These are phyloP conservation scores for Esperia sulphurella DNA, from an alignment of 2,888 invertebrate genomes.

Conservation along the genomic window DNA sequence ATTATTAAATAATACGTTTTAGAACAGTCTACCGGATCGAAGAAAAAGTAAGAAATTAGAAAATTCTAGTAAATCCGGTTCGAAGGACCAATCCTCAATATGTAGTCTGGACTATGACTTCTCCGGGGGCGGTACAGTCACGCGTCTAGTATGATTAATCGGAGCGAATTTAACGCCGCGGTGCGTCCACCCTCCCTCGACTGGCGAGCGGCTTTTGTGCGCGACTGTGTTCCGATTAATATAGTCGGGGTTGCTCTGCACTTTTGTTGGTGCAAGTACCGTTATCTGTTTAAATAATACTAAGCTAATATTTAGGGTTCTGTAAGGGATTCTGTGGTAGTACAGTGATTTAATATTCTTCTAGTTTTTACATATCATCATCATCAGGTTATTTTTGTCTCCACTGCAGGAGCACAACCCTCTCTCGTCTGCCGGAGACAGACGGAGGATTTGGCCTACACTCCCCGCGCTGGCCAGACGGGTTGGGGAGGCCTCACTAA, in stretches of 20 bases:
- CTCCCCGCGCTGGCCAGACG: too few species aligned
- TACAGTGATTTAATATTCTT: too few species aligned
- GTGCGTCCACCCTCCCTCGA: slow-evolving; percentile 14
- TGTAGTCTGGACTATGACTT: neutral
- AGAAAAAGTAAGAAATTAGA: neutral
- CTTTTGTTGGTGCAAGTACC: slow-evolving; percentile 10
- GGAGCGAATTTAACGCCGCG: slow-evolving; percentile 37
- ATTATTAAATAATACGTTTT: neutral
- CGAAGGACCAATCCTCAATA: neutral
- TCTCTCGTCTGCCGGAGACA: too few species aligned
- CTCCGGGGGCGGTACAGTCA: slow-evolving; percentile 26
- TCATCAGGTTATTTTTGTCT: too few species aligned
- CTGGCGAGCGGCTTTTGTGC: slow-evolving; percentile 18
- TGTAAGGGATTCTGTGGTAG: too few species aligned
- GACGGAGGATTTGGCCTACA: too few species aligned
- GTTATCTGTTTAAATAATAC: neutral
- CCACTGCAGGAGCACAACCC: too few species aligned
- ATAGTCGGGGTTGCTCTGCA: neutral
- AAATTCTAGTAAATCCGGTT: neutral
- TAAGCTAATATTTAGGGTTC: too few species aligned
- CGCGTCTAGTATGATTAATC: slow-evolving; percentile 46
- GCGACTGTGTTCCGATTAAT: slow-evolving; percentile 23
- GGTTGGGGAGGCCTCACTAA: too few species aligned
- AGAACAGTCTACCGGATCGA: too few species aligned
- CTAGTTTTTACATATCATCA: too few species aligned